Percentiles rank a stretch among this genome's conserved stretches.
Conservation (phyloP, 2,797 vertebrate genomes). For the Austrolebias charrua region DNA sequence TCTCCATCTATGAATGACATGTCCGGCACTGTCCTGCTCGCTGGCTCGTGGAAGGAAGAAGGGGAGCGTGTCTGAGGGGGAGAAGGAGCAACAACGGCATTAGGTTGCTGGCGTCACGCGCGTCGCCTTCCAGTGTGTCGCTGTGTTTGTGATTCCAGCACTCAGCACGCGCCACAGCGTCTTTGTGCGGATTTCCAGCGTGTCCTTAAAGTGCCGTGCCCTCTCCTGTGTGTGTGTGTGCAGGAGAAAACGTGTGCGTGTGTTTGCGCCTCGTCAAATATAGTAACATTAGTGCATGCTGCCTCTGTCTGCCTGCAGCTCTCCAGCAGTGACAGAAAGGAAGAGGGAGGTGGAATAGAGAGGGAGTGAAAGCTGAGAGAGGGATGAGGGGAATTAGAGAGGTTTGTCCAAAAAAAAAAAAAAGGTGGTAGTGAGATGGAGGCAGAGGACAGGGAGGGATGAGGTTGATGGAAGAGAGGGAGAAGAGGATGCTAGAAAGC, state of each 20-base stretch:
- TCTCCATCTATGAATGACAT: slow-evolving; percentile 56
- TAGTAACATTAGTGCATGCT: slow-evolving; percentile 77
- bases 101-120: slow-evolving; percentile 69
- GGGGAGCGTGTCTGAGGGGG: slow-evolving; percentile 19
- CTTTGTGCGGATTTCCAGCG: slow-evolving; percentile 50
- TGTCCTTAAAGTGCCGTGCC: slow-evolving; percentile 47
- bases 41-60: slow-evolving; percentile 40
- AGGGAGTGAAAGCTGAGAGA: slow-evolving; percentile 53
- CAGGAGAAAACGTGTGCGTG: slow-evolving; percentile 60
- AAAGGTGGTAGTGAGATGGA: slow-evolving; percentile 32
- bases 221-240: slow-evolving; percentile 18
- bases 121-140: slow-evolving; percentile 66
- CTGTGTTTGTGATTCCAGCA: slow-evolving; percentile 78
- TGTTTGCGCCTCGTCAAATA: slow-evolving; percentile 77
- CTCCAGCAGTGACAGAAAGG: slow-evolving; percentile 70
- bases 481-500: slow-evolving; percentile 29
- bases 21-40: slow-evolving; percentile 54
- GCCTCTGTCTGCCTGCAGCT: slow-evolving; percentile 75
- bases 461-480: slow-evolving; percentile 20
- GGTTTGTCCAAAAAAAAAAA: slow-evolving; percentile 25
- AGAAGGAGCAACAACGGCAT: slow-evolving; percentile 54
- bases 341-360: slow-evolving; percentile 64
- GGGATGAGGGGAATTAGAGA: slow-evolving; percentile 21
- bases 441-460: slow-evolving; percentile 17
- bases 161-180: slow-evolving; percentile 64